Percentiles rank a stretch among this genome's conserved stretches.
Evolutionary conservation across 2,797 vertebrate genomes (phyloP).

Genomic region (Pelobates cultripes): DNA sequence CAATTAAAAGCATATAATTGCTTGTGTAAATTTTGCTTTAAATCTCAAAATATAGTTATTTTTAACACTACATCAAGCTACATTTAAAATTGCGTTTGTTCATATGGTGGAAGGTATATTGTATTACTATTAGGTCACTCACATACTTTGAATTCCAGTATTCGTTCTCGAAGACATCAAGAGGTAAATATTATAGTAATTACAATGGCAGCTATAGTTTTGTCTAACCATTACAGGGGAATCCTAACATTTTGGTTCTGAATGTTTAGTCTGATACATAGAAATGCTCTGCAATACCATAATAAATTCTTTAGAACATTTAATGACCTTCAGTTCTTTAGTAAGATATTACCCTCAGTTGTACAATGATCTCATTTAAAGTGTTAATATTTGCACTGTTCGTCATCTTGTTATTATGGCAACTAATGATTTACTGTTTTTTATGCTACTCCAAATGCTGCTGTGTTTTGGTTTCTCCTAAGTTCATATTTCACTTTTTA

Average conservation of each 20-base stretch:
- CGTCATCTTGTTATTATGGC: not conserved
- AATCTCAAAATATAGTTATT: no score
- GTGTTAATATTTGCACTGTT: not conserved
- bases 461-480: no score
- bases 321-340: constrained; percentile 8
- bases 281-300: constrained; percentile 10
- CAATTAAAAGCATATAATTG: no score
- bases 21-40: no score
- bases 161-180: not conserved
- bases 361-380: constrained; percentile 5
- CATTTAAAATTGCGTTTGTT: no score
- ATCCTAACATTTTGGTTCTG: constrained; percentile 2
- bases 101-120: not conserved
- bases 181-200: constrained; percentile 20
- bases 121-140: not conserved
- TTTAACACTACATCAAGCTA: no score
- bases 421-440: not conserved
- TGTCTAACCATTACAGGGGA: constrained; percentile 5
- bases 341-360: not conserved
- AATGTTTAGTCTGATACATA: constrained; percentile 48
- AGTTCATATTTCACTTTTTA: no score
- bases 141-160: constrained; percentile 23
- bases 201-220: not conserved
- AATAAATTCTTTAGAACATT: constrained; percentile 7
- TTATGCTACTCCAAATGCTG: no score